A percentile compares a stretch with the other conserved stretches of the same genome.
Conservation (phyloP, 2,888 invertebrate genomes). For the Epicampocera succincta region DNA sequence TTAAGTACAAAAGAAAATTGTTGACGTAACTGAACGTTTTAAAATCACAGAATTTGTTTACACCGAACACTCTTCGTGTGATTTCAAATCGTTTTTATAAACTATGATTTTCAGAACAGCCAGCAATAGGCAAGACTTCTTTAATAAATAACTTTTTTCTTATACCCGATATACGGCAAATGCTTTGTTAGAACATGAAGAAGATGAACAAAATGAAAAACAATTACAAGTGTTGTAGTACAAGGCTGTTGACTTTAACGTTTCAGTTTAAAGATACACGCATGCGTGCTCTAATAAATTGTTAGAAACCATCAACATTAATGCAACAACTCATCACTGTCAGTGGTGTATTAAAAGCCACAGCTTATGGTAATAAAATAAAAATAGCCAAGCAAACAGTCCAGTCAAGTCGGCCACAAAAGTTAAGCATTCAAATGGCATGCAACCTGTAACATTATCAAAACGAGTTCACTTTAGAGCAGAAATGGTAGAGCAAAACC, state of each 20-base stretch:
- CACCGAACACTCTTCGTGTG: no score
- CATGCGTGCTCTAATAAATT: constrained; percentile 79
- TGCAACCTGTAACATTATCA: constrained; percentile 69
- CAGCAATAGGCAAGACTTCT: no score
- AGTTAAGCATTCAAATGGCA: constrained; percentile 66
- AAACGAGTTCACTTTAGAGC: constrained; percentile 66
- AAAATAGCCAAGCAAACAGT: constrained; percentile 37
- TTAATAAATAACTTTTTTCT: no score
- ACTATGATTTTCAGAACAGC: no score
- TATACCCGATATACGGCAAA: constrained; percentile 43
- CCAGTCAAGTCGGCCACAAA: constrained; percentile 37
- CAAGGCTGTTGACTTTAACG: constrained; percentile 70
- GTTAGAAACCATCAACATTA: constrained; percentile 76
- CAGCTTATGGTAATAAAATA: constrained; percentile 64
- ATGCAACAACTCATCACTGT: constrained; percentile 80
- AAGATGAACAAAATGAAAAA: background rate
- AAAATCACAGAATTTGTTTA: no score
- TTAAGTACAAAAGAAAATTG: no score
- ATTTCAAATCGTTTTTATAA: no score
- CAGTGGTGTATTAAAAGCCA: constrained; percentile 74
- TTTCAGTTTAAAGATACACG: constrained; percentile 29
- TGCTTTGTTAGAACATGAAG: constrained; percentile 30
- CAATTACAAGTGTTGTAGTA: constrained; percentile 58
- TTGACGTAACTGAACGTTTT: no score
- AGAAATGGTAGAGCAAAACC: constrained; percentile 19